A percentile compares a stretch with the other conserved stretches of the same genome.
Conservation (phyloP, 1,140 invertebrate genomes). For the Aethina tumida region DNA sequence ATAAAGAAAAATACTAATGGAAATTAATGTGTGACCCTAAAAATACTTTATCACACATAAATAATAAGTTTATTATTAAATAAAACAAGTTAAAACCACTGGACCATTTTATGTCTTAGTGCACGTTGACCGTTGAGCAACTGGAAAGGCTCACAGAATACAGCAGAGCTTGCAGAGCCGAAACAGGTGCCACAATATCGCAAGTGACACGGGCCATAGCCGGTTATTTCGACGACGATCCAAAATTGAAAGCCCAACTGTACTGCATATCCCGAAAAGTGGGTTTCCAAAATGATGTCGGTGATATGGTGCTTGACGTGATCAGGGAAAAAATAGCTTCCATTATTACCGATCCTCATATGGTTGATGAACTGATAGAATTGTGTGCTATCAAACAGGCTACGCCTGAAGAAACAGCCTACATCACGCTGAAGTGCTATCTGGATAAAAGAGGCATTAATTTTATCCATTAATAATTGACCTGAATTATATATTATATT, state of each 20-base stretch:
- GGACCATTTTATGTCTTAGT: constrained; percentile 4
- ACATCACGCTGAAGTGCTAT: constrained; percentile 13
- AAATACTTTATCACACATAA: constrained; percentile 2
- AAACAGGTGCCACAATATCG: constrained; percentile 33
- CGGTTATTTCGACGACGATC: constrained; percentile 35
- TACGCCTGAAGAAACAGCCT: constrained; percentile 17
- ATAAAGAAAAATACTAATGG: too few species aligned
- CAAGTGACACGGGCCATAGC: constrained; percentile 33
- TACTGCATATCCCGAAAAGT: constrained; percentile 38
- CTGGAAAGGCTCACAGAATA: constrained; percentile 40
- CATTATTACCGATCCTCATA: constrained; percentile 29
- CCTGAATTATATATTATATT: not conserved
- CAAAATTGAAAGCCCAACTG: constrained; percentile 36
- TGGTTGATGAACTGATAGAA: constrained; percentile 13
- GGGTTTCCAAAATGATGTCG: constrained; percentile 33
- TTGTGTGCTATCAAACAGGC: constrained; percentile 16
- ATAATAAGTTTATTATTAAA: not conserved
- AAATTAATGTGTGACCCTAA: not conserved
- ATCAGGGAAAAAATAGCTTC: constrained; percentile 33
- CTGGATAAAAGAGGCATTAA: too few species aligned
- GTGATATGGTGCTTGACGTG: constrained; percentile 33
- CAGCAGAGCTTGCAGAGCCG: constrained; percentile 35
- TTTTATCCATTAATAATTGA: constrained; percentile 6
- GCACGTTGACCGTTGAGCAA: constrained; percentile 39
- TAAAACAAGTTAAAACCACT: constrained; percentile 1